A percentile compares a stretch with the other conserved stretches of the same genome.
Conservation (phyloP, 2,888 invertebrate species). For the Elmis aenea region DNA sequence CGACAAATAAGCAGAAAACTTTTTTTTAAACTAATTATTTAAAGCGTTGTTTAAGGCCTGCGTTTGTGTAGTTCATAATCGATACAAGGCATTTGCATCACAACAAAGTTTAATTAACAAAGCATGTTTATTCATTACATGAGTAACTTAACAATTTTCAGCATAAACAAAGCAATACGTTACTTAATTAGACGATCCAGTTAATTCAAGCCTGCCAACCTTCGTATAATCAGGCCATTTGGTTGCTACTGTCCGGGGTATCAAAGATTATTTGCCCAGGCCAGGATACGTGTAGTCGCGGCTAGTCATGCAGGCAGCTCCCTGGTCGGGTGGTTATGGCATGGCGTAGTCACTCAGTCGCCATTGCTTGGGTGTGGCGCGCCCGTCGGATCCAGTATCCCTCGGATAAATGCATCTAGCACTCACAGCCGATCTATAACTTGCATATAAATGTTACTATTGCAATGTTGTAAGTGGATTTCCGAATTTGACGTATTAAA, state of each 20-base stretch:
- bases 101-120: constrained; percentile 9
- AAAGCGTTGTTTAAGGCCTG: too few species aligned
- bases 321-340: constrained; percentile 20
- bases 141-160: constrained; percentile 5
- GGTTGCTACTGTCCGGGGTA: constrained; percentile 20
- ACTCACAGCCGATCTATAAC: constrained; percentile 4
- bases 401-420: constrained; percentile 10
- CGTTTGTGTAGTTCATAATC: too few species aligned
- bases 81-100: too few species aligned
- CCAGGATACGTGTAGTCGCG: constrained; percentile 26
- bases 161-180: constrained; percentile 16
- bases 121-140: constrained; percentile 9
- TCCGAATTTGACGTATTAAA: too few species aligned
- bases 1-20: too few species aligned
- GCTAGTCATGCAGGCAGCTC: constrained; percentile 23
- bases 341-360: constrained; percentile 26
- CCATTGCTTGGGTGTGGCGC: constrained; percentile 27
- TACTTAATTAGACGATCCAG: constrained; percentile 22
- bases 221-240: constrained; percentile 26
- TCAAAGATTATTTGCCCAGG: too few species aligned
- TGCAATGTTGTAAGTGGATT: too few species aligned
- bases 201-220: constrained; percentile 15
- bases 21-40: too few species aligned
- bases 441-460: constrained; percentile 10
- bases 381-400: constrained; percentile 20